Conservation (phyloP, 2,888 invertebrate genomes). For the Diaprepes abbreviatus region DNA sequence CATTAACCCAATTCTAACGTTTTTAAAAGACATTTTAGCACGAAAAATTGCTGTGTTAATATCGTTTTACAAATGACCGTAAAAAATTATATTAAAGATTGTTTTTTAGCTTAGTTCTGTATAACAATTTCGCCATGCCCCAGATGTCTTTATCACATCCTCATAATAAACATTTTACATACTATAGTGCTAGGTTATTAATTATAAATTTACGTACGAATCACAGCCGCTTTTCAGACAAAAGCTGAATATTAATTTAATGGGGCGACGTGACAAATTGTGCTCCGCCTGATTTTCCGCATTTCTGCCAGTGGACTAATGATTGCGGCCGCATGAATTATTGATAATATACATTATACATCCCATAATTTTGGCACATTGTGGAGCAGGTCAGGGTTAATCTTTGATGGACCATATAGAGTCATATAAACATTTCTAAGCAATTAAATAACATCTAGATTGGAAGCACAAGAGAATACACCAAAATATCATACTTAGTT, state of each 20-base stretch:
- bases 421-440: too few relatives aligned
- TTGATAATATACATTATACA: slow-evolving; percentile 38
- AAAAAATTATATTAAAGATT: too few relatives aligned
- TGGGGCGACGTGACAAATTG: slow-evolving; percentile 43
- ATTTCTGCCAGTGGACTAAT: slow-evolving; percentile 36
- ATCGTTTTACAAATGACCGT: too few relatives aligned
- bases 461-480: too few relatives aligned
- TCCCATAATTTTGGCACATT: slow-evolving; percentile 25
- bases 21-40: too few relatives aligned
- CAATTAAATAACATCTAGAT: too few relatives aligned
- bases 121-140: background rate
- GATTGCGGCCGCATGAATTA: slow-evolving; percentile 39
- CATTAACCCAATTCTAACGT: too few relatives aligned
- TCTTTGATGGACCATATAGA: background rate
- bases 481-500: too few relatives aligned
- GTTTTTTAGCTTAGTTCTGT: too few relatives aligned
- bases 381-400: slow-evolving; percentile 32
- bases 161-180: slow-evolving; percentile 11
- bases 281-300: slow-evolving; percentile 39
- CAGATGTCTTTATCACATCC: slow-evolving; percentile 14
- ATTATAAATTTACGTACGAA: slow-evolving; percentile 12
- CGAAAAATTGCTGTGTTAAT: too few relatives aligned
- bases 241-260: slow-evolving; percentile 40
- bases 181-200: slow-evolving; percentile 17
- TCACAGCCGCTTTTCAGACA: slow-evolving; percentile 21